Base-by-base conservation (phyloP, 1,140 invertebrate species). In the Hyles vespertilio region DNA sequence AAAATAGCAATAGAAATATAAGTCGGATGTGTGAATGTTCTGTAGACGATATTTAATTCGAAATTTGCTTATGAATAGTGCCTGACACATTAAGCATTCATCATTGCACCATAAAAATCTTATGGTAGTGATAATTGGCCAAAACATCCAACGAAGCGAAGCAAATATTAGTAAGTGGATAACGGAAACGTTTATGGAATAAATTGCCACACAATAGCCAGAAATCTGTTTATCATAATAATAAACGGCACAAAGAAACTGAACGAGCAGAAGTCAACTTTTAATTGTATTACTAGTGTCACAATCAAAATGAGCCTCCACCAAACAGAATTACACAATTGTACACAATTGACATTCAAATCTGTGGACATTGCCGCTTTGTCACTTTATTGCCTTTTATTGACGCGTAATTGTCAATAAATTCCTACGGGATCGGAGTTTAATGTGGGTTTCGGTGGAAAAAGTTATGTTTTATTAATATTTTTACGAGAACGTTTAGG, bases 391-490 rank as follows among this genome's bases (percentile, higher is more conserved):
- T 88, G 81, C 78, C 82, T 69, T 82, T 87, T 83, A 89, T 89
- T 88, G 84, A 84, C 72, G 72, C 78, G 80, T 89, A 89, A 89
- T 88, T 88, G 85, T 84, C 85, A 87, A 88, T 88, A 88, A 87
- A 88, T 86, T 85, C 72, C 79, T 83, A 85, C 79, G 83, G 83
- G 83, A 85, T 81, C 77, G 77, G 76, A 82, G 69, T 81, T 85
- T 85, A 85, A 88, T 88, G 84, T 88, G 85, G 85, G 85, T 87
- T 88, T 87, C 82, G 81, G 84, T 88, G 81, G 67, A 88, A 87
- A 88, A 88, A 88, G 84, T 88, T 89, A 88, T 86, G 81, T 89
- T 89, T 87, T 89, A 89, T 89, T 89, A 89, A 89, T 89, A 89
- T 89, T 89, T 87, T 89, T 89, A 89, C 84, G 82, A 87, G 85